Base-by-base conservation (phyloP, 2,797 vertebrate genomes). In the Acipenser oxyrinchus region DNA sequence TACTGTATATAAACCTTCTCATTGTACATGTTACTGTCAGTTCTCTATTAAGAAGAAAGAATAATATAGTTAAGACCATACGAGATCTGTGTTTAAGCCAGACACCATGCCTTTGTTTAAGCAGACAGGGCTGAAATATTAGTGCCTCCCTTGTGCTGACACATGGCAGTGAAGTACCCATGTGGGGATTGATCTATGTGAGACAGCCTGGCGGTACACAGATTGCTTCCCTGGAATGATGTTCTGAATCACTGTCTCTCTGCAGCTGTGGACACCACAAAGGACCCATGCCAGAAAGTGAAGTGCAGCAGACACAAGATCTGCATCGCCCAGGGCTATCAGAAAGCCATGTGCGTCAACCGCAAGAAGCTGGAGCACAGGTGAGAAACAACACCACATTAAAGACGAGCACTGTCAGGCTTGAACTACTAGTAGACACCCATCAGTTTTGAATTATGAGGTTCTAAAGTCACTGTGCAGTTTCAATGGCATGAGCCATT, bases 261-360 rank as follows among this genome's bases (percentile, higher is more conserved):
- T 48, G 6, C 80, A 96, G 94, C 87, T 69, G 79, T 91, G 83
- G 95, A 97, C 81, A 94, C 93, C 74, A 96, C 96, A 75, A 97
- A 98, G 87, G 96, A 98, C 81, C 95, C 95, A 0, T 98, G 95
- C 84, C 94, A 93, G 87, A 96, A 97, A 77, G 93, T 98, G 72
- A 97, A 95, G 71, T 98, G 96, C 86, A 95, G 94, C 78, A 89
- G 88, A 66, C 92, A 97, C 79, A 98, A 98, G 81, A 89, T 96
- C 79, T 98, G 96, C 60, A 86, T 98, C 6, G 92, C 95, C 1
- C 94, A 96, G 77, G 93, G 93, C 76, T 94, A 94, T 84, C 94
- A 95, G 86, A 85, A 90, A 50, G 95, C 94, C 79, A 93, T 95
- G 92, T 98, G 95, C 75, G 88, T 98, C 84, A 97, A 93, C 81